phyloP scores from a whole-genome alignment of 2,888 invertebrate species.

The Himalopsyche tibetana region DNA sequence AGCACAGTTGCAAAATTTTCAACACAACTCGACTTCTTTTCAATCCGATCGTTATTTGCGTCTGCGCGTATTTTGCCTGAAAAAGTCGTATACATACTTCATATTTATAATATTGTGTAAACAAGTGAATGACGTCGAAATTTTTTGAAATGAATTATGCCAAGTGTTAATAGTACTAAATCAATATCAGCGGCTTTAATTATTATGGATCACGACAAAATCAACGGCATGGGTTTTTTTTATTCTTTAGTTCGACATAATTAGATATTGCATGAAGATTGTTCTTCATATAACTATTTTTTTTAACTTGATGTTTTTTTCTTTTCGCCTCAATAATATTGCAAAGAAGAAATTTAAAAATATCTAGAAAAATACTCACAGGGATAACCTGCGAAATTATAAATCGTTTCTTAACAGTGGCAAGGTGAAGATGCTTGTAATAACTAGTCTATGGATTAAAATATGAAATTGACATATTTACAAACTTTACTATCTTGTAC shows the following conservation, averaged over 20 bases:
- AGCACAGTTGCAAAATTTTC: slow-evolving; percentile 17
- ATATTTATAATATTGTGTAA: background rate
- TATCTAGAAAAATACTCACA: too few species aligned
- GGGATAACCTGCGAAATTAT: too few species aligned
- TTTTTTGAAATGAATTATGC: background rate
- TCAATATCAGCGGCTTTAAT: background rate
- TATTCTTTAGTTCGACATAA: too few species aligned
- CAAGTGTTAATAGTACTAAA: background rate
- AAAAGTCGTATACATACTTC: background rate
- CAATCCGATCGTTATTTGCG: slow-evolving; percentile 48
- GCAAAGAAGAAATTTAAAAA: too few species aligned
- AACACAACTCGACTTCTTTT: background rate
- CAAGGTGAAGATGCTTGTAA: background rate
- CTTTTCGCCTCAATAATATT: too few species aligned
- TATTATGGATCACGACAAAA: too few species aligned
- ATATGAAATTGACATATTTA: slow-evolving; percentile 5
- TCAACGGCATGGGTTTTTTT: too few species aligned
- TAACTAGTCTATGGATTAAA: background rate
- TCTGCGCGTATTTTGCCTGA: slow-evolving; percentile 43
- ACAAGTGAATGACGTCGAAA: background rate
- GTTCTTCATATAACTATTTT: too few species aligned
- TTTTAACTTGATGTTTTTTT: too few species aligned
- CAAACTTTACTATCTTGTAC: background rate
- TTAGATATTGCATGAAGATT: too few species aligned
- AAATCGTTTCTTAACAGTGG: background rate